Base-by-base conservation (phyloP, 1,140 invertebrate species). In the Adelges cooleyi region DNA sequence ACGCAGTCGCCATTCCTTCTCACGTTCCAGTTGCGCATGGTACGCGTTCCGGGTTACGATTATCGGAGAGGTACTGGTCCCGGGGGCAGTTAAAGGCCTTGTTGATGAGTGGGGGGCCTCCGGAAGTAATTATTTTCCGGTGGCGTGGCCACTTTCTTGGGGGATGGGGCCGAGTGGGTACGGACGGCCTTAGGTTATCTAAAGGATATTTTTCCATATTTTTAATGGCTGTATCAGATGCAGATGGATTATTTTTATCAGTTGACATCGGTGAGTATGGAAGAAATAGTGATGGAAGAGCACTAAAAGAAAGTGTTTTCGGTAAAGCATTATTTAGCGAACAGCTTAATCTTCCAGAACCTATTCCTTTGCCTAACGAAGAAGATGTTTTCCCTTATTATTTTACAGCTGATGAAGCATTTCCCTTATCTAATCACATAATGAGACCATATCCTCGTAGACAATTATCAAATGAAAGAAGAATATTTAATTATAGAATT, bases 401-500 rank as follows among this genome's bases (percentile, higher is more conserved):
- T 62, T 69, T 73, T 59, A 66, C 71, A 20, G 71, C 54, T 59
- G 71, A 74, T 69, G 72, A 73, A 69, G 72, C 71, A 8, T 73
- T 74, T 67, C 70, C 71, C 38, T 66, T 74, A 33, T 36, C 65
- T 22, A 50, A 51, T 17, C 53, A 73, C 65, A 25, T 74, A 52
- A 68, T 74, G 70, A 69, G 69, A 65, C 71, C 73, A 36, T 72
- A 69, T 67, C 65, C 72, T 52, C 36, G 68, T 62, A 69, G 71
- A 53, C 66, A 54, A 46, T 33, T 72, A 20, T 65, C 62, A 46
- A 68, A 69, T 56, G 50, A 42, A 54, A 73, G 69, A 66, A 59
- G 65, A 66, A 70, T 72, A 51, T 73, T 73, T 59, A 73, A 73
- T 59, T 78, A 76, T 67, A 70, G 75, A 67, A 66, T 76, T 33